phyloP scores from a whole-genome alignment of 1,140 invertebrate genomes.

The Phocides pigmalion region DNA sequence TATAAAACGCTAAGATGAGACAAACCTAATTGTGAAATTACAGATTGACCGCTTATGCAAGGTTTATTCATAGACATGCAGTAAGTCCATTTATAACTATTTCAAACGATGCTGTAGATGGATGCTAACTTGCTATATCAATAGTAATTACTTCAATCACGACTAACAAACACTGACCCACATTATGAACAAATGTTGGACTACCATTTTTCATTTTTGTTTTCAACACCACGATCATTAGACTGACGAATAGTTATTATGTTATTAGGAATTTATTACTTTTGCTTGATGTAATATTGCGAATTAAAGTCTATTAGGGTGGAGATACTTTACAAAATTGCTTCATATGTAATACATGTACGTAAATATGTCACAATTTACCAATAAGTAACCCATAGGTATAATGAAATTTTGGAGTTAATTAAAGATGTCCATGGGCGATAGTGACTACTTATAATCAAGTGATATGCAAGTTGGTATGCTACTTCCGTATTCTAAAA shows the following conservation, averaged over 20 bases:
- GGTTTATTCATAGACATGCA: conserved; percentile 35
- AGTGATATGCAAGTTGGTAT: too few relatives aligned
- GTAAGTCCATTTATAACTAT: conserved; percentile 31
- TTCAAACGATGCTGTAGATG: conserved; percentile 17
- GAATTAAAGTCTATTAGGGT: background rate
- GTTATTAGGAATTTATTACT: background rate
- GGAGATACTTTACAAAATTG: too few relatives aligned
- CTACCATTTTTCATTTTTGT: conserved; percentile 37
- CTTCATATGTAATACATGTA: too few relatives aligned
- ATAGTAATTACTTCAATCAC: conserved; percentile 35
- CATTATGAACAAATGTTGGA: conserved; percentile 12
- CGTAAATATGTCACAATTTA: too few relatives aligned
- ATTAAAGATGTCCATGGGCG: too few relatives aligned
- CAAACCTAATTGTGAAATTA: conserved; percentile 34
- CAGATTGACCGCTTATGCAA: conserved; percentile 38
- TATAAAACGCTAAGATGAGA: background rate
- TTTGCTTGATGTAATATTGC: background rate
- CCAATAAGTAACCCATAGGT: too few relatives aligned
- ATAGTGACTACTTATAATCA: too few relatives aligned
- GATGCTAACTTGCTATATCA: conserved; percentile 28
- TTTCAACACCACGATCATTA: conserved; percentile 24
- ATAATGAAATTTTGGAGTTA: too few relatives aligned
- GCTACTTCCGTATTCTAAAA: too few relatives aligned
- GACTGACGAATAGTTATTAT: conserved; percentile 1
- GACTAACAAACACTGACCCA: conserved; percentile 33